Conservation (phyloP, 2,888 invertebrate species). For the Chrysotoxum bicinctum region DNA sequence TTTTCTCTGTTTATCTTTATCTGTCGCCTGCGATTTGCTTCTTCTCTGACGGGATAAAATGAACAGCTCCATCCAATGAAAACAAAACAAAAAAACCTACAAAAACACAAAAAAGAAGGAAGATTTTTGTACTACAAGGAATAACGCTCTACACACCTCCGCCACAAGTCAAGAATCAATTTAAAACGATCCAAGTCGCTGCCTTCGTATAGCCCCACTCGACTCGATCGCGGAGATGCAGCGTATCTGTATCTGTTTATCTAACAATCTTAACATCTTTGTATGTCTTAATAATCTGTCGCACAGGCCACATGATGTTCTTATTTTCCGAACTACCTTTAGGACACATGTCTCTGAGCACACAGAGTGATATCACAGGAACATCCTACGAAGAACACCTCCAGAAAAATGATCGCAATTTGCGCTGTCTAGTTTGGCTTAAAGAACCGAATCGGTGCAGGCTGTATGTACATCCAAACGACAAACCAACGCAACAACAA, state of each 20-base stretch:
- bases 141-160: conserved; percentile 37
- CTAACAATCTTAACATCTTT: conserved; percentile 46
- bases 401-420: conserved; percentile 56
- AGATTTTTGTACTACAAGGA: conserved; percentile 9
- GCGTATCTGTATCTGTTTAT: conserved; percentile 27
- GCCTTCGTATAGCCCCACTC: background rate
- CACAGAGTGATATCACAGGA: background rate
- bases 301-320: conserved; percentile 24
- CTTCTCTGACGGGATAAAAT: conserved; percentile 39
- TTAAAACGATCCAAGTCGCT: conserved; percentile 14
- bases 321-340: background rate
- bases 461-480: background rate
- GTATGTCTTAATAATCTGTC: conserved; percentile 68
- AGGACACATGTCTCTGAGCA: background rate
- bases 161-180: conserved; percentile 36
- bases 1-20: conserved; percentile 53
- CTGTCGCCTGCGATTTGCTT: conserved; percentile 57
- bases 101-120: background rate
- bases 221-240: background rate
- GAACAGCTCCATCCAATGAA: conserved; percentile 44
- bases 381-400: conserved; percentile 47
- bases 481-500: conserved; percentile 22
- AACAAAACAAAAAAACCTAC: conserved; percentile 17
- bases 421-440: conserved; percentile 41
- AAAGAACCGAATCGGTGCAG: background rate